Base-by-base conservation (phyloP, 2,888 invertebrate species). In the Lypha dubia region DNA sequence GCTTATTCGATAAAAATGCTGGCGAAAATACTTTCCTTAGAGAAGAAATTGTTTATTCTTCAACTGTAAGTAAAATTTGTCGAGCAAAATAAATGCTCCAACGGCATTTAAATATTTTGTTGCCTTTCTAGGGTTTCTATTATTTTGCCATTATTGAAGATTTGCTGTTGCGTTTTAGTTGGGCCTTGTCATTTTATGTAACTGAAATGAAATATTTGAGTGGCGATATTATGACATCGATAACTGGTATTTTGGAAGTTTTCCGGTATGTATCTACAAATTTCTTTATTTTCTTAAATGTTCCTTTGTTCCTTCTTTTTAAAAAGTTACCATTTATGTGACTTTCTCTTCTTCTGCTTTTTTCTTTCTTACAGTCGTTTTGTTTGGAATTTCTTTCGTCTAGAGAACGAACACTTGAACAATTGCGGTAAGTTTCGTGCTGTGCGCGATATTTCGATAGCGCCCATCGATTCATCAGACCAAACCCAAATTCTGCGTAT, bases 341-440 rank as follows among this genome's bases (percentile, higher is more conserved):
- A 0, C 3, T 41, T 17, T 17, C 17, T 51, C n/a, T n/a, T n/a
- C n/a, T n/a, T n/a, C n/a, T n/a, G n/a, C n/a, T n/a, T n/a, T 35
- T 35, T 0, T 38, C 1, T 5, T 24, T 41, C 15, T 28, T 24
- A 15, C 91, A 96, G 97, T 90, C 95, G 99, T 75, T 99, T 99
- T 93, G 95, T 99, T 62, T 99, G 99, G 99, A 99, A 99, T 93
- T 99, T 98, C 93, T 99, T 99, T 94, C 99, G 99, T 0, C 92
- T 99, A 89, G 99, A 99, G 93, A 99, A 99, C 93, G 99, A 99
- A 91, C 99, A 99, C 92, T 93, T 99, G 51, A 99, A 99, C 93
- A 99, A 99, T 93, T 99, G 99, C 93, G 99, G 99, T 92, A 97
- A 97, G 93, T 99, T 99, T 94, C 94, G 99, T 89, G 99, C 99